Conservation (phyloP, 30 jellyfish, hydroid and myxozoan species). For the Aurelia aurita region DNA sequence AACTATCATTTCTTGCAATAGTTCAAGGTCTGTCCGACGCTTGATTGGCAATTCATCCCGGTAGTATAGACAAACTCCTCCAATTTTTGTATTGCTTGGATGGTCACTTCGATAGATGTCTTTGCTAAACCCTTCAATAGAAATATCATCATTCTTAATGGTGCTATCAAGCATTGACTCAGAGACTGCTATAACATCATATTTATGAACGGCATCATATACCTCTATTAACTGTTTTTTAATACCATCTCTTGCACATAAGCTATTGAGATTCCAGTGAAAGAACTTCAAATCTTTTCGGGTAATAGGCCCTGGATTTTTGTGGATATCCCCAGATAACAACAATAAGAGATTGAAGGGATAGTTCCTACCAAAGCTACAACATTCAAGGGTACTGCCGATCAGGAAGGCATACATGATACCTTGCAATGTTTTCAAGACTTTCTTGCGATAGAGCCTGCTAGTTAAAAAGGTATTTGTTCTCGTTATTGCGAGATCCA, state of each 20-base stretch:
- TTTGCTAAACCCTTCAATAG: not conserved
- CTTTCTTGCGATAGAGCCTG: slow-evolving; percentile 16
- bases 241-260: too few relatives aligned
- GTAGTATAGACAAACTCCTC: too few relatives aligned
- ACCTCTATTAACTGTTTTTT: too few relatives aligned
- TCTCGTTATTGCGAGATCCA: not conserved
- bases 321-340: slow-evolving; percentile 15
- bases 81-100: too few relatives aligned
- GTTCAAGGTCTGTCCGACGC: slow-evolving; percentile 20
- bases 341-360: slow-evolving; percentile 13
- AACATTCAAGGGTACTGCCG: not conserved
- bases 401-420: not conserved
- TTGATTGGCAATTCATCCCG: slow-evolving; percentile 24
- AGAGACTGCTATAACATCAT: not conserved
- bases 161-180: not conserved
- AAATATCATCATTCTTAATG: not conserved
- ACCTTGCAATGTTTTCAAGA: not conserved
- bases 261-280: too few relatives aligned
- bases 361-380: not conserved
- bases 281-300: too few relatives aligned
- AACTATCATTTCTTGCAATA: slow-evolving; percentile 10
- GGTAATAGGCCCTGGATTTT: not conserved
- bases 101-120: too few relatives aligned
- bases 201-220: not conserved
- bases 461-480: slow-evolving; percentile 12